Evolutionary conservation across 92 coral and sea anemone species (phyloP).

Genomic region (Desmophyllum pertusum): DNA sequence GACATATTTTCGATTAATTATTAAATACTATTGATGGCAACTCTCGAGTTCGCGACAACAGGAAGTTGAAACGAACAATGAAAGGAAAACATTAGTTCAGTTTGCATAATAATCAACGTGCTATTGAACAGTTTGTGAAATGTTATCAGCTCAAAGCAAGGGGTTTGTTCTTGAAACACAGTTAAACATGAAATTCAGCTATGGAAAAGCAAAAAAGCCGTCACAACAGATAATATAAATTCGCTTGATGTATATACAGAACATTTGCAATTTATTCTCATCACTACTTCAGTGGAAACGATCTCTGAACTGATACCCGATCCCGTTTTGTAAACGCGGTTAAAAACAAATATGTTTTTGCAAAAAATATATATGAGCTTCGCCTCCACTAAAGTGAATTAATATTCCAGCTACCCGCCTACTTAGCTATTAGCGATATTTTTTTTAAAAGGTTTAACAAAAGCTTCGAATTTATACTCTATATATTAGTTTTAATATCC

Average conservation of each 20-base stretch:
- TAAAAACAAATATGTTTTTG: not conserved
- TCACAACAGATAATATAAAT: not conserved
- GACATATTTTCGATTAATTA: slow-evolving; percentile 18
- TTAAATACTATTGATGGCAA: slow-evolving; percentile 18
- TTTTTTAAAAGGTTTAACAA: not conserved
- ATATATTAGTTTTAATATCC: not conserved
- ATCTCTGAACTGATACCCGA: not conserved
- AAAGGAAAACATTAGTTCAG: not conserved
- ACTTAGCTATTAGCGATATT: not conserved
- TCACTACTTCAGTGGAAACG: not conserved
- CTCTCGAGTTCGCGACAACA: slow-evolving; percentile 32
- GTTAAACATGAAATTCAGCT: not conserved
- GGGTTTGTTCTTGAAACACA: not conserved
- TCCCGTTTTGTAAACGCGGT: not conserved
- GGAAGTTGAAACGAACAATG: slow-evolving; percentile 32
- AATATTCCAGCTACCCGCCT: slow-evolving; percentile 7
- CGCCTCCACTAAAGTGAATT: slow-evolving; percentile 25
- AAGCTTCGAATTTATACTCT: not conserved
- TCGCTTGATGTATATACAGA: not conserved
- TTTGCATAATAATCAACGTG: not conserved
- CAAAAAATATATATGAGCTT: not conserved
- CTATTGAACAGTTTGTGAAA: not conserved
- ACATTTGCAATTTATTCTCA: slow-evolving; percentile 3
- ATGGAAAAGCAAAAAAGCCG: not conserved
- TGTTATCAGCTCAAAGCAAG: not conserved